Percentiles rank a stretch among this genome's conserved stretches.
These are phyloP conservation scores for Platysternon megacephalum DNA, from an alignment of 2,113 vertebrate genomes.

Conservation along the genomic window DNA sequence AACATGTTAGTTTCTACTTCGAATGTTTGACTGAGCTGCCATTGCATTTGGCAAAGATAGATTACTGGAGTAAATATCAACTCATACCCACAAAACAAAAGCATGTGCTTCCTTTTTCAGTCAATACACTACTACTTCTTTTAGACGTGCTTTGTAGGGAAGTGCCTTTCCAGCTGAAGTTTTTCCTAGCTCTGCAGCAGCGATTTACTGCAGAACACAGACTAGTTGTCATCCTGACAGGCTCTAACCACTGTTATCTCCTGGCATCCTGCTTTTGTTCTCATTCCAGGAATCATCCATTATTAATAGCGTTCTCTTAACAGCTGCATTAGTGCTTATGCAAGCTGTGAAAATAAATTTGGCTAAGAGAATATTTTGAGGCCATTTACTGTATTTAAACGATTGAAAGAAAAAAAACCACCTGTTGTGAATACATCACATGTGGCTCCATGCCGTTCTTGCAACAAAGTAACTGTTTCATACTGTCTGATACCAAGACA, in stretches of 20 bases:
- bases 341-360: background rate
- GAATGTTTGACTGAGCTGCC: background rate
- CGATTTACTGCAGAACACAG: background rate
- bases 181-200: background rate
- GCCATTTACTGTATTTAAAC: background rate
- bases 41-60: background rate
- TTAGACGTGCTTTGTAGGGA: background rate
- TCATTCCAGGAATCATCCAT: background rate
- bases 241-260: background rate
- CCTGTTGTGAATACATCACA: background rate
- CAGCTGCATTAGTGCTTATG: background rate
- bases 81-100: background rate
- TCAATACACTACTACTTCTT: background rate
- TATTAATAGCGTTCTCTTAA: slow-evolving; percentile 9
- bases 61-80: background rate
- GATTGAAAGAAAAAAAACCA: background rate
- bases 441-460: background rate
- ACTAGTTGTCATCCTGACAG: background rate
- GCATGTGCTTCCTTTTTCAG: background rate
- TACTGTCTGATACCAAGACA: background rate
- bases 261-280: background rate
- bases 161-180: background rate
- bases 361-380: background rate
- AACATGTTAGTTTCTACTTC: background rate
- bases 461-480: background rate